phyloP scores from a whole-genome alignment of 2,113 vertebrate genomes.

The Spermophilus dauricus region DNA sequence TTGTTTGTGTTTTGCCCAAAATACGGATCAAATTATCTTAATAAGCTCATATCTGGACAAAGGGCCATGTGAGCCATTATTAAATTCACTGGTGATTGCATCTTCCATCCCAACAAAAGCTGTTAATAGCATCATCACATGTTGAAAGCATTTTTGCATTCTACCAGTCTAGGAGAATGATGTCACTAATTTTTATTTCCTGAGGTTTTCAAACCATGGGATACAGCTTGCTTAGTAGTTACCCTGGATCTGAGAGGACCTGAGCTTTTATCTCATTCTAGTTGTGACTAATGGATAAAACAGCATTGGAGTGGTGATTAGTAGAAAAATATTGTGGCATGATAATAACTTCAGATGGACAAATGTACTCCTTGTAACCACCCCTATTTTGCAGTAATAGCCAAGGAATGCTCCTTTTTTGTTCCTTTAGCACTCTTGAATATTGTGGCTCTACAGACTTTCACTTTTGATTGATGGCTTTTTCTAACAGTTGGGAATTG shows the following conservation, averaged over 20 bases:
- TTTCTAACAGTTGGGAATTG: background rate
- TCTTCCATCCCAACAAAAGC: background rate
- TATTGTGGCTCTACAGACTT: background rate
- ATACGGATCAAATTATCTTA: background rate
- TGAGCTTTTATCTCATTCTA: background rate
- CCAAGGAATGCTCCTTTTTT: background rate
- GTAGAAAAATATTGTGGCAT: background rate
- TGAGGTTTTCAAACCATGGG: background rate
- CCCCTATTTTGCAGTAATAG: no score
- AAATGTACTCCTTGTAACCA: background rate
- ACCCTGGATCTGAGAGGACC: background rate
- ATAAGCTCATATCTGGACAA: background rate
- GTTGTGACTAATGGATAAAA: background rate
- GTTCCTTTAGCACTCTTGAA: background rate
- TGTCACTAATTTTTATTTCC: background rate
- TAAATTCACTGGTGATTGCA: background rate
- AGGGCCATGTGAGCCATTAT: background rate
- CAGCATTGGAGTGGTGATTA: background rate
- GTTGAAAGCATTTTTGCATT: background rate
- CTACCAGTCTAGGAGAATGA: background rate
- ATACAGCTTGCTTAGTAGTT: background rate
- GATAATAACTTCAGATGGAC: background rate
- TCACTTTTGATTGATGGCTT: background rate
- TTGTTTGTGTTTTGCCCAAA: background rate
- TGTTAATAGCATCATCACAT: background rate